Evolutionary conservation across 2,797 vertebrate species (phyloP).

Genomic region (Pipistrellus pipistrellus): DNA sequence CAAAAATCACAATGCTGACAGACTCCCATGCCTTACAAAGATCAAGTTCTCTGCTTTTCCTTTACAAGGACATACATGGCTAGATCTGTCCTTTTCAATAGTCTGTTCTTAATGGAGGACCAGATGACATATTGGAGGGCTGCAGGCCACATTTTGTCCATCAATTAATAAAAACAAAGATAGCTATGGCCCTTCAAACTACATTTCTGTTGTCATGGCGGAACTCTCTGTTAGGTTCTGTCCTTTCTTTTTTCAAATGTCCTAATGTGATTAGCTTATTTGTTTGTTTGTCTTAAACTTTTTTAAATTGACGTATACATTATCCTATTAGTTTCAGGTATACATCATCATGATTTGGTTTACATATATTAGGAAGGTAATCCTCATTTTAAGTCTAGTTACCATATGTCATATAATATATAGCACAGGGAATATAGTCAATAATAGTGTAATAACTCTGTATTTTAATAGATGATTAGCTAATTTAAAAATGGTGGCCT

Average conservation of each 20-base stretch:
- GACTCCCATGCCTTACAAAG: neutral
- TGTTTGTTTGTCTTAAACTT: neutral
- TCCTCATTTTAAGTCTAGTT: neutral
- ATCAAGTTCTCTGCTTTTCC: neutral
- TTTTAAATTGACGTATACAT: neutral
- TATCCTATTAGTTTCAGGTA: neutral
- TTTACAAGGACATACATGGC: neutral
- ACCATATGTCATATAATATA: neutral
- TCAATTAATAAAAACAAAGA: neutral
- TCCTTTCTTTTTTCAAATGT: neutral
- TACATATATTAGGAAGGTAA: neutral
- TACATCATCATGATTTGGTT: neutral
- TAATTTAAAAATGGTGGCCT: constrained; percentile 1
- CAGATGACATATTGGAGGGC: neutral
- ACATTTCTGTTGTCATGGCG: neutral
- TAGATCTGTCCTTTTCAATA: neutral
- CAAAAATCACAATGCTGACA: neutral
- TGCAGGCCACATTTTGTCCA: neutral
- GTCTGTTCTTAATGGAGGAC: neutral
- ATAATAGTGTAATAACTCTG: neutral
- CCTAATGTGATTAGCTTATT: neutral
- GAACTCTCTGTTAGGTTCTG: neutral
- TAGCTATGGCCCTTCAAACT: neutral
- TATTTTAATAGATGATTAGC: neutral
- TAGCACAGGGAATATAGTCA: neutral